These are phyloP conservation scores for Thecophora atra DNA, from an alignment of 2,888 invertebrate genomes.

Conservation along the genomic window DNA sequence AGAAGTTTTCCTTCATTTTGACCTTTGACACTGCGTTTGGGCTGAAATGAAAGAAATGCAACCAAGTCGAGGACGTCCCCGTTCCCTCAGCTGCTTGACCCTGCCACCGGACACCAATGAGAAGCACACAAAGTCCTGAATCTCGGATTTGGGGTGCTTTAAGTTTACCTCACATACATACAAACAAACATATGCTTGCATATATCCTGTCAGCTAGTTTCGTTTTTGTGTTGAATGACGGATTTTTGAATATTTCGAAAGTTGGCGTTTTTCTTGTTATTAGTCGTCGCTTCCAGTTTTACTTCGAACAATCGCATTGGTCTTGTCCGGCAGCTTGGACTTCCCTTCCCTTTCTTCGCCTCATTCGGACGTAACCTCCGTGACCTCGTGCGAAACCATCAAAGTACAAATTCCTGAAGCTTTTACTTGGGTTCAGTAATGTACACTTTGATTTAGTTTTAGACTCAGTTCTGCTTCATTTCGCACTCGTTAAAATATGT, in stretches of 20 bases:
- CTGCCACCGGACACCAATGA: slow-evolving; percentile 25
- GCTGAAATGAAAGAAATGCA: not conserved
- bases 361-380: slow-evolving; percentile 31
- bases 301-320: not conserved
- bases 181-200: not conserved
- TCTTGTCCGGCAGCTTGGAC: slow-evolving; percentile 3
- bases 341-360: slow-evolving; percentile 25
- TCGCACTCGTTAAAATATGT: slow-evolving; percentile 12
- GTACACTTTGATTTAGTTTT: slow-evolving; percentile 15
- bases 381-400: slow-evolving; percentile 40
- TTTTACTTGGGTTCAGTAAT: slow-evolving; percentile 9
- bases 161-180: not conserved
- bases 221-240: not conserved
- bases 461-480: slow-evolving; percentile 22
- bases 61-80: slow-evolving; percentile 3
- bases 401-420: slow-evolving; percentile 30
- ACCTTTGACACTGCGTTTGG: slow-evolving; percentile 45
- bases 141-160: not conserved
- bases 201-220: slow-evolving; percentile 26
- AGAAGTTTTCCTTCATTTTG: slow-evolving; percentile 45
- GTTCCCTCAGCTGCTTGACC: slow-evolving; percentile 20
- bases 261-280: slow-evolving; percentile 2
- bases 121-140: not conserved
- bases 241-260: slow-evolving; percentile 6
- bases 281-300: slow-evolving; percentile 21